Conservation (phyloP, 2,888 invertebrate genomes). For the Caenorhabditis zanzibari region DNA sequence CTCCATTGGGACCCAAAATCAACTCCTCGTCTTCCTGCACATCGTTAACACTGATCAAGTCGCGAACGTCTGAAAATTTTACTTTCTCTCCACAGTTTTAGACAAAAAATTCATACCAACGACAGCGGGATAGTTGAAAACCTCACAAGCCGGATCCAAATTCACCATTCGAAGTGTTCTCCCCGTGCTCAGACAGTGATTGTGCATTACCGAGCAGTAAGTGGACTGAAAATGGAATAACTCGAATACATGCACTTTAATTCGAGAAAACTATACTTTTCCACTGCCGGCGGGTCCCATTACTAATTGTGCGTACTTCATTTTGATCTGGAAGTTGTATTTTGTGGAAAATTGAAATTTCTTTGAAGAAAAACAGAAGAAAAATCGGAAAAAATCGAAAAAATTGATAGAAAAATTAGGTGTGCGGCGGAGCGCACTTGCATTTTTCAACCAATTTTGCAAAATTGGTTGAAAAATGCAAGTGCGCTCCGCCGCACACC, state of each 20-base stretch:
- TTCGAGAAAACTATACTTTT: conserved; percentile 88
- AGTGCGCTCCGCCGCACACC: too few relatives aligned
- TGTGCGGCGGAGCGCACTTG: conserved; percentile 50
- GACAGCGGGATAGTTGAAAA: conserved; percentile 93
- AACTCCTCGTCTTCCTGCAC: conserved; percentile 97
- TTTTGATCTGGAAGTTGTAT: conserved; percentile 40
- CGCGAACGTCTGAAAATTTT: conserved; percentile 87
- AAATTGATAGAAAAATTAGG: neutral
- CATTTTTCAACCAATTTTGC: conserved; percentile 14
- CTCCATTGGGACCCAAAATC: conserved; percentile 97
- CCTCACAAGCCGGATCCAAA: conserved; percentile 97
- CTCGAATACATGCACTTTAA: neutral
- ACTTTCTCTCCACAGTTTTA: too few relatives aligned
- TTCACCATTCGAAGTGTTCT: conserved; percentile 91
- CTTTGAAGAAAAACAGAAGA: conserved; percentile 13
- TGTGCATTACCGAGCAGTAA: conserved; percentile 87
- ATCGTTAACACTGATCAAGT: conserved; percentile 94
- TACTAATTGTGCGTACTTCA: conserved; percentile 92
- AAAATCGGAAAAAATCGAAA: neutral
- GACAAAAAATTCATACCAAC: conserved; percentile 85
- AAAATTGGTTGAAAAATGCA: too few relatives aligned
- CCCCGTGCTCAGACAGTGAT: conserved; percentile 88
- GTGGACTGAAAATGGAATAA: conserved; percentile 75
- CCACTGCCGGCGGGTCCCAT: conserved; percentile 98
- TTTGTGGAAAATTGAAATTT: conserved; percentile 1